Percentiles rank a stretch among this genome's conserved stretches.
These are phyloP conservation scores for Torymus tubicola DNA, from an alignment of 2,888 invertebrate species.

Conservation along the genomic window DNA sequence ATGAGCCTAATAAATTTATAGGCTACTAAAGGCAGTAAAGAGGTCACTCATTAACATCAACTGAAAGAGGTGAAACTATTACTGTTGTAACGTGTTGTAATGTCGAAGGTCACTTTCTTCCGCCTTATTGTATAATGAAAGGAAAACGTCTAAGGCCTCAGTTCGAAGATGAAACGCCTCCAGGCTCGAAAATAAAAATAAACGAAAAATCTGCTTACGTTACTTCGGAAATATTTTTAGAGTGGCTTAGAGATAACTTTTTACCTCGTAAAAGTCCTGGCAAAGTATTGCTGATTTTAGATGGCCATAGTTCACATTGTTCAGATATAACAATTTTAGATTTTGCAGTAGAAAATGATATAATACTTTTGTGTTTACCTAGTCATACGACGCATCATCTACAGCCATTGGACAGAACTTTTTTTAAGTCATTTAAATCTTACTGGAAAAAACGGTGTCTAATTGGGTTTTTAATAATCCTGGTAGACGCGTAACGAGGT, in stretches of 20 bases:
- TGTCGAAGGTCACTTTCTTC: slow-evolving; percentile 67
- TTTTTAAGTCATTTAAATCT: slow-evolving; percentile 66
- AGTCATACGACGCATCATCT: slow-evolving; percentile 65
- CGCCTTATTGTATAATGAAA: slow-evolving; percentile 65
- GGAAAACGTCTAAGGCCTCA: slow-evolving; percentile 65
- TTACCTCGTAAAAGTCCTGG: slow-evolving; percentile 65
- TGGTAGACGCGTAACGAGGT: slow-evolving; percentile 56
- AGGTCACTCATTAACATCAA: slow-evolving; percentile 59
- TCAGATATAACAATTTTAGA: slow-evolving; percentile 60
- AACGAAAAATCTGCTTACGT: slow-evolving; percentile 65
- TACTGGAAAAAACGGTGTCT: slow-evolving; percentile 58
- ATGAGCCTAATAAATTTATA: slow-evolving; percentile 59
- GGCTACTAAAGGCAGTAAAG: slow-evolving; percentile 63
- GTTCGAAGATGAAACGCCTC: slow-evolving; percentile 62
- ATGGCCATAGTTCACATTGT: slow-evolving; percentile 66
- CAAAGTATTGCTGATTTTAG: slow-evolving; percentile 66
- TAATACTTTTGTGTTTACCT: slow-evolving; percentile 66
- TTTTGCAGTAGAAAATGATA: slow-evolving; percentile 62
- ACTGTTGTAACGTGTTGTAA: slow-evolving; percentile 70
- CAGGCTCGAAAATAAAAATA: slow-evolving; percentile 62
- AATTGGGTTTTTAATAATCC: slow-evolving; percentile 57
- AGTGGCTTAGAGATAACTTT: slow-evolving; percentile 66
- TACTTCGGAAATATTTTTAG: slow-evolving; percentile 61
- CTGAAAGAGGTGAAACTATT: slow-evolving; percentile 67
- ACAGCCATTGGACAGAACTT: slow-evolving; percentile 64